Evolutionary conservation across 1,140 invertebrate species (phyloP), one percentile per base, ranked within the genome.

Genomic region (Leucophenga varia): DNA sequence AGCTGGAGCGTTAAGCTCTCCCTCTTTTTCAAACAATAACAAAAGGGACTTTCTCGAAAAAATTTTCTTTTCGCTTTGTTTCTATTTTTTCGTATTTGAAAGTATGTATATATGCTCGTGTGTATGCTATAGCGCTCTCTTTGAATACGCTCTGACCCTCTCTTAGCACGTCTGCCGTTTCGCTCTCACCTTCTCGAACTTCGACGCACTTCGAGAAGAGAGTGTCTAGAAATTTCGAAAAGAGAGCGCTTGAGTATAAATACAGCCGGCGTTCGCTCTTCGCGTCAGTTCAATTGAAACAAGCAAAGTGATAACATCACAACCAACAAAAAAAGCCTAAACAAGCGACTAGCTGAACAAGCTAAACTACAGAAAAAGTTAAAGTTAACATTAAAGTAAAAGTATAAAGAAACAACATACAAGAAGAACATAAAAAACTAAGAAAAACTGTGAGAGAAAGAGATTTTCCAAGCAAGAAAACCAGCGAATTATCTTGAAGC

Each of bases 261-360:
- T 67, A 65, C 28, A 8, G 51, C 25, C 20, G 49, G 8, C 35
- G 21, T 17, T 49, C 31, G 19, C 59, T 57, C 63, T 55, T 54
- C 22, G 42, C 17, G 22, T 22, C 58, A 67, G 43, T 63, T 59
- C 30, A 63, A 59, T 51, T 49, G 41, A 67, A 67, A 21, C 51
- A 67, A 57, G 48, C 51, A 43, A 67, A 51, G 47, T 49, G 56
- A 61, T 32, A 49, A 61, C 58, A 57, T 61, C 57, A 52, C 58
- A 35, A 59, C 37, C 10, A 22, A 35, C 42, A 51, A 48, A 35
- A 42, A 36, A 61, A 55, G 18, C 25, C 28, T 53, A 58, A 31
- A 9, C 31, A 54, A 55, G 42, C 45, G 20, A 52, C 28, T 21
- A 59, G 51, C 50, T 59, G 31, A 55, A 53, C 20, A 49, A 67